Percentiles rank a stretch among this genome's conserved stretches.
Conservation (phyloP, 2,797 vertebrate species). For the Sylvilagus floridanus region DNA sequence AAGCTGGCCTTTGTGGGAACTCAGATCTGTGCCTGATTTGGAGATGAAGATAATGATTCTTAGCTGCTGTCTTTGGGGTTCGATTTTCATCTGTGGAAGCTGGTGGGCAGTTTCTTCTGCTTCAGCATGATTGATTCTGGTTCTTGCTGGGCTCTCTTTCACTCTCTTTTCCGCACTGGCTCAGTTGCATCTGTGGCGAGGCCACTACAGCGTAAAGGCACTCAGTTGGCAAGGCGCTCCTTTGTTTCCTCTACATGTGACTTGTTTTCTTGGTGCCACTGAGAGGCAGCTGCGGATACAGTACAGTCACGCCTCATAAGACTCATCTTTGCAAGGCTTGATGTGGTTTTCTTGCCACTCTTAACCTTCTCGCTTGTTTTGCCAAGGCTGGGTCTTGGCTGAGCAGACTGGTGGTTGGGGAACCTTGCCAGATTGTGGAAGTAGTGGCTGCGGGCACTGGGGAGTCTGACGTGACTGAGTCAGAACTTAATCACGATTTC, state of each 20-base stretch:
- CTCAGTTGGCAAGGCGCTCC: background rate
- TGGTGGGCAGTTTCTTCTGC: slow-evolving; percentile 7
- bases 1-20: background rate
- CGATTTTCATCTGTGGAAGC: background rate
- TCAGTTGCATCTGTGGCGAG: background rate
- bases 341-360: slow-evolving; percentile 5
- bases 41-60: slow-evolving; percentile 24
- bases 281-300: background rate
- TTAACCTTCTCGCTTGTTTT: slow-evolving; percentile 52
- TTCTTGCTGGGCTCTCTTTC: background rate
- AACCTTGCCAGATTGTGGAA: background rate
- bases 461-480: slow-evolving; percentile 14
- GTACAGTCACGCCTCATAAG: background rate
- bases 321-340: slow-evolving; percentile 47
- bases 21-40: slow-evolving; percentile 19
- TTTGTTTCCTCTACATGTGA: slow-evolving; percentile 39
- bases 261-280: background rate
- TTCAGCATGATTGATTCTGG: slow-evolving; percentile 17
- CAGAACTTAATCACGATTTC: slow-evolving; percentile 47
- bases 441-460: background rate
- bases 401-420: background rate
- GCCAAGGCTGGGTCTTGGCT: background rate
- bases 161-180: slow-evolving; percentile 8
- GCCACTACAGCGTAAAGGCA: background rate
- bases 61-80: slow-evolving; percentile 24